Base-by-base conservation (phyloP, 2,113 vertebrate species). In the Harpagus bidentatus region DNA sequence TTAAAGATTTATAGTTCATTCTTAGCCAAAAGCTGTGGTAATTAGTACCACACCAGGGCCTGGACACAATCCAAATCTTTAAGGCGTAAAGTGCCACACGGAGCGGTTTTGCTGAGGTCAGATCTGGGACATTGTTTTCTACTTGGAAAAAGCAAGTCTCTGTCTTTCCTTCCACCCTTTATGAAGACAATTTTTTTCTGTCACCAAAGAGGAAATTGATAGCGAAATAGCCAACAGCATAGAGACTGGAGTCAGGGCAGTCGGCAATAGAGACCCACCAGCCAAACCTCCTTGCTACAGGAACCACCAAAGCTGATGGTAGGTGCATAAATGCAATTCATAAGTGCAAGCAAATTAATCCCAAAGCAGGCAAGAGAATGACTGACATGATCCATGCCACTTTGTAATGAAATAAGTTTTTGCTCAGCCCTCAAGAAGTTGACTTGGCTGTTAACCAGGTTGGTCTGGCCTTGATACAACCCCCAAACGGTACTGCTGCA, bases 1-100 rank as follows among this genome's bases (percentile, higher is more conserved):
- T 89, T 90, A 80, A 94, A 95, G 95, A 95, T 97, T 95, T 95
- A 96, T 95, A 91, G 81, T 16, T 93, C 45, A 18, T 92, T 95
- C 93, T 95, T 89, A 92, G 85, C 73, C 88, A 92, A 91, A 95
- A 95, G 9, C 36, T 65, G 65, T 89, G 48, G 79, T 87, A 94
- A 94, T 97, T 95, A 95, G 86, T 77, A 93, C 36, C 70, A 95
- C 78, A 91, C 53, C 58, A 89, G 81, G 20, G 26, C 48, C 53
- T 96, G 94, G 86, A 91, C 29, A 62, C 20, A 53, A 77, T 94
- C 93, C 94, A 96, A 62, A 91, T 89, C 93, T 95, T 94, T 91
- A 95, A 94, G 89, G 70, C 62, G 63, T 45, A 56, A 93, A 95
- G 36, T 77, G 81, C 81, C 70, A 95, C 93, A 90, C 7, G 9